Percentiles rank a stretch among this genome's conserved stretches.
These are phyloP conservation scores for Palythoa heliodiscus DNA, from an alignment of 92 coral and sea anemone genomes.

Conservation along the genomic window DNA sequence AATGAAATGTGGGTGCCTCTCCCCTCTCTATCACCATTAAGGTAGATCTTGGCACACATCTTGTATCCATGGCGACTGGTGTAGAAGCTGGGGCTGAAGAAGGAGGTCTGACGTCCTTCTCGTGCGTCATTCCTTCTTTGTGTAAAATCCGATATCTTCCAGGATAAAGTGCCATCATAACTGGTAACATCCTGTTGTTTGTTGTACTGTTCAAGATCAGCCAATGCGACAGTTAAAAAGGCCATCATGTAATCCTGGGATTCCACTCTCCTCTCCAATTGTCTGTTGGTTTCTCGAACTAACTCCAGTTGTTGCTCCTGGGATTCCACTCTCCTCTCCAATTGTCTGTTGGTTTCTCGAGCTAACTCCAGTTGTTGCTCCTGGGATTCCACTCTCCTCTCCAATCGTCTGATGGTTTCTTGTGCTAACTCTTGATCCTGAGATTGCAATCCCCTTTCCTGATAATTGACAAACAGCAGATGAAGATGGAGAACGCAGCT, in stretches of 20 bases:
- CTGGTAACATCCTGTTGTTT: constrained; percentile 2
- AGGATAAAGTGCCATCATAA: constrained; percentile 36
- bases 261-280: too few relatives aligned
- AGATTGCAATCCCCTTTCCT: neutral
- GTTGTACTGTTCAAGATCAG: neutral
- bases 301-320: too few relatives aligned
- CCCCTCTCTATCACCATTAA: constrained; percentile 83
- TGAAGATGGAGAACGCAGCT: neutral
- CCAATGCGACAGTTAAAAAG: too few relatives aligned
- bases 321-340: too few relatives aligned
- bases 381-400: neutral
- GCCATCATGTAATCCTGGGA: too few relatives aligned
- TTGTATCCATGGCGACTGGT: constrained; percentile 36
- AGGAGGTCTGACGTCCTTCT: neutral
- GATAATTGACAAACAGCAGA: neutral
- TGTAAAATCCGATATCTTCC: constrained; percentile 45
- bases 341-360: too few relatives aligned
- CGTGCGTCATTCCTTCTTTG: constrained; percentile 33
- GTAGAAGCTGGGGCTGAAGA: neutral
- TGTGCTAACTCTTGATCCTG: neutral
- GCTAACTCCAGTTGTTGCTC: neutral
- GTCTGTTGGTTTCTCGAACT: too few relatives aligned
- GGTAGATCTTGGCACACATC: constrained; percentile 77
- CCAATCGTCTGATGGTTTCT: constrained; percentile 11
- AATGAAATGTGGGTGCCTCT: constrained; percentile 63